Evolutionary conservation across 2,888 invertebrate species (phyloP).

Genomic region (Drosophila formosana): DNA sequence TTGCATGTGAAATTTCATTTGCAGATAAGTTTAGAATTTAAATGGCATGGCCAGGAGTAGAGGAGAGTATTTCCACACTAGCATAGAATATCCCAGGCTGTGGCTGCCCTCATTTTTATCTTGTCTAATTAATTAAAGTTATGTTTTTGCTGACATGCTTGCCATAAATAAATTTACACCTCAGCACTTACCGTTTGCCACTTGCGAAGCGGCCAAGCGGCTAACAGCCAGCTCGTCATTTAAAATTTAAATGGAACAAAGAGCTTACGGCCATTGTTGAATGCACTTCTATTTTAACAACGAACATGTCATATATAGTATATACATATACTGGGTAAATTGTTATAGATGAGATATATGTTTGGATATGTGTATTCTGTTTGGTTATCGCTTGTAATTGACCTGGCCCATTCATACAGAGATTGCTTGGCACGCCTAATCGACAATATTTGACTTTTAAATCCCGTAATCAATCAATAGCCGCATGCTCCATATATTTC

Average conservation of each 20-base stretch:
- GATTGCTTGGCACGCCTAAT: constrained; percentile 51
- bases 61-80: background rate
- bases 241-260: constrained; percentile 38
- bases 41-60: constrained; percentile 22
- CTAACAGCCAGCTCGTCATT: constrained; percentile 38
- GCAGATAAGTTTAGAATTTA: constrained; percentile 59
- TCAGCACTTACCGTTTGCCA: constrained; percentile 24
- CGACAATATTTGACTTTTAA: constrained; percentile 75
- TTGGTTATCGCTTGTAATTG: constrained; percentile 21
- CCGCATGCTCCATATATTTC: constrained; percentile 45
- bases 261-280: constrained; percentile 21
- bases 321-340: background rate
- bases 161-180: constrained; percentile 64
- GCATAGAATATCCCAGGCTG: constrained; percentile 1
- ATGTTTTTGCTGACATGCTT: constrained; percentile 65
- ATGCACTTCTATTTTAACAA: constrained; percentile 9
- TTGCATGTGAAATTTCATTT: constrained; percentile 53
- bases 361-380: background rate
- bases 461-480: constrained; percentile 70
- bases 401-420: constrained; percentile 26
- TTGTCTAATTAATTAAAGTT: constrained; percentile 75
- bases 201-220: background rate
- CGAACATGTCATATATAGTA: background rate
- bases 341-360: background rate
- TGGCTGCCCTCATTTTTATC: constrained; percentile 46